A percentile compares a stretch with the other conserved stretches of the same genome.
Conservation (phyloP, 2,797 vertebrate genomes). For the Enteromius viviparus region DNA sequence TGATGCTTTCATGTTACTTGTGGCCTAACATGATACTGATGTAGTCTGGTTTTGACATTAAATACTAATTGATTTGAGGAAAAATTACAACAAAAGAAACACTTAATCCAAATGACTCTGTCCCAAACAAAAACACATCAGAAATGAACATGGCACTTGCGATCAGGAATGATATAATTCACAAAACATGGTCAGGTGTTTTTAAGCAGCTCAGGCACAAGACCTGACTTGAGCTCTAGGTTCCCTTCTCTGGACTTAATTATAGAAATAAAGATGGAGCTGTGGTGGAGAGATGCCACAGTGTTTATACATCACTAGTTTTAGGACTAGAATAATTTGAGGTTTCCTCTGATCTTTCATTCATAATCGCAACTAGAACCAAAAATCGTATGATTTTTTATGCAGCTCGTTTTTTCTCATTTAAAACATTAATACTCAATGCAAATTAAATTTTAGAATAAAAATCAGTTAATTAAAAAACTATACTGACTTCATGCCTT, state of each 20-base stretch:
- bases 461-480: neutral
- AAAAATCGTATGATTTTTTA: neutral
- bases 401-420: neutral
- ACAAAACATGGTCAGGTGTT: neutral
- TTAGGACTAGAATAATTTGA: neutral
- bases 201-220: neutral
- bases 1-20: slow-evolving; percentile 1
- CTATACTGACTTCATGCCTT: neutral
- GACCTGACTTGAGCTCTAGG: neutral
- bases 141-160: neutral
- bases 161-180: neutral
- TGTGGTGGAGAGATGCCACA: neutral
- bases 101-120: neutral
- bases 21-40: slow-evolving; percentile 22
- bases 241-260: neutral
- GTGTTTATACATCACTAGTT: neutral
- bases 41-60: neutral
- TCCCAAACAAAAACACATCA: neutral
- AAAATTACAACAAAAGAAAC: neutral
- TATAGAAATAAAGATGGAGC: slow-evolving; percentile 24
- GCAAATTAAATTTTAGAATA: neutral
- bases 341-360: neutral
- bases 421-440: no score
- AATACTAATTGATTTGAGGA: neutral
- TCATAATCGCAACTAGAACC: neutral